Base-by-base conservation (phyloP, 2,888 invertebrate species). In the Creontiades dilutus region DNA sequence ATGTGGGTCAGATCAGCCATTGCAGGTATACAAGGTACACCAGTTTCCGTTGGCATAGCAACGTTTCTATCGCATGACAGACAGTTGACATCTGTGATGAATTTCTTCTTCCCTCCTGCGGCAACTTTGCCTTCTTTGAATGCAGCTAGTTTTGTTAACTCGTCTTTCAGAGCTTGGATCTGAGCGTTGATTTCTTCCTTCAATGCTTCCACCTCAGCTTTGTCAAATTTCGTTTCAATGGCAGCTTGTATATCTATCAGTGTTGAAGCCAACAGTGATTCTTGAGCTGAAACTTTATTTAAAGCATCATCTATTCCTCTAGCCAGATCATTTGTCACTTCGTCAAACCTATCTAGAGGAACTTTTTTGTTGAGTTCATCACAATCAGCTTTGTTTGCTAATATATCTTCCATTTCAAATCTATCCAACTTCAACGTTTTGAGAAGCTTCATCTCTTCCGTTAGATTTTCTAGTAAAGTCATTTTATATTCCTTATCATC, bases 61-160 rank as follows among this genome's bases (percentile, higher is more conserved):
- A 95, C 96, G 46, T 95, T 95, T 55, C 96, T 96, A 92, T 97
- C 96, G 92, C 97, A 97, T 0, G 96, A 96, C 92, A 97, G 94
- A 92, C 97, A 97, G 91, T 96, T 95, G 19, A 97, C 94, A 91
- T 96, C 95, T 95, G 94, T 95, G 23, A 97, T 93, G 23, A 96
- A 93, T 93, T 94, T 95, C 89, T 94, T 94, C 93, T 96, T 96
- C 0, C 96, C 95, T 4, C 96, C 97, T 4, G 96, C 96, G 0
- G 97, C 96, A 91, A 96, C 96, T 0, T 94, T 95, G 89, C 96
- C 95, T 52, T 94, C 94, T 86, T 95, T 94, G 92, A 95, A 92
- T 1, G 94, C 94, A 0, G 95, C 94, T 92, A 96, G 93, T 78
- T 94, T 93, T 92, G 95, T 95, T 81, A 96, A 93, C 91, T 95